Conservation (phyloP, 1,140 invertebrate genomes). For the Batillaria attramentaria region DNA sequence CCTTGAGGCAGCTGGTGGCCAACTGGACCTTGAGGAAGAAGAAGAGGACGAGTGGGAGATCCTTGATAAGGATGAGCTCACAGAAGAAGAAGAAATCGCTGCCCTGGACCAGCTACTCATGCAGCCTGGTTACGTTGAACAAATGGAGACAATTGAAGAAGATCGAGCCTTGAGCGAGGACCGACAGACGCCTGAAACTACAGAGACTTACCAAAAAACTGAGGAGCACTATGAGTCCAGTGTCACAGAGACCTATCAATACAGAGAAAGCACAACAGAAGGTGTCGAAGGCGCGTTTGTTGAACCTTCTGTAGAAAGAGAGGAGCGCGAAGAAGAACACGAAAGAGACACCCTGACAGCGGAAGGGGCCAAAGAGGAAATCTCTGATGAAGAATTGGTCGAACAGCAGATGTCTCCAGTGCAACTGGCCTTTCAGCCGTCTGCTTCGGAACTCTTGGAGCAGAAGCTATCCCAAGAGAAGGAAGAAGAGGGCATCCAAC, state of each 20-base stretch:
- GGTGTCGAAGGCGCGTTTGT: not conserved
- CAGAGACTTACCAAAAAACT: not conserved
- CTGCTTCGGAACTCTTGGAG: not conserved
- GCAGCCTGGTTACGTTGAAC: slow-evolving; percentile 15
- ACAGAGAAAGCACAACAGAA: slow-evolving; percentile 11
- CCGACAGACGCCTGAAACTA: not conserved
- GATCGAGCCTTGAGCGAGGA: not conserved
- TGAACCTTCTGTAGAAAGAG: not conserved
- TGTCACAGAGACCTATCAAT: slow-evolving; percentile 11
- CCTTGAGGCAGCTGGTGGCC: not conserved
- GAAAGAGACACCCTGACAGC: not conserved
- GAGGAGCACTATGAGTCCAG: not conserved
- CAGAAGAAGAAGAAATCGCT: slow-evolving; percentile 37
- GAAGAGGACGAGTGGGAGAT: slow-evolving; percentile 67
- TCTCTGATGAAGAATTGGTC: slow-evolving; percentile 26
- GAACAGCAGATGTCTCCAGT: slow-evolving; percentile 16
- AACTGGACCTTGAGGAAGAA: not conserved
- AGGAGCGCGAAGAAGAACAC: not conserved
- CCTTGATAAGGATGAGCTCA: slow-evolving; percentile 53
- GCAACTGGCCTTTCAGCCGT: not conserved
- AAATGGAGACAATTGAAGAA: not conserved
- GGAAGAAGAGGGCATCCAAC: not conserved
- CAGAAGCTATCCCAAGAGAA: not conserved
- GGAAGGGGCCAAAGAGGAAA: not conserved
- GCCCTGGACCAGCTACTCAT: slow-evolving; percentile 27